Percentiles rank a stretch among this genome's conserved stretches.
Evolutionary conservation across 2,888 invertebrate genomes (phyloP).

Genomic region (Eucriotettix oculatus): DNA sequence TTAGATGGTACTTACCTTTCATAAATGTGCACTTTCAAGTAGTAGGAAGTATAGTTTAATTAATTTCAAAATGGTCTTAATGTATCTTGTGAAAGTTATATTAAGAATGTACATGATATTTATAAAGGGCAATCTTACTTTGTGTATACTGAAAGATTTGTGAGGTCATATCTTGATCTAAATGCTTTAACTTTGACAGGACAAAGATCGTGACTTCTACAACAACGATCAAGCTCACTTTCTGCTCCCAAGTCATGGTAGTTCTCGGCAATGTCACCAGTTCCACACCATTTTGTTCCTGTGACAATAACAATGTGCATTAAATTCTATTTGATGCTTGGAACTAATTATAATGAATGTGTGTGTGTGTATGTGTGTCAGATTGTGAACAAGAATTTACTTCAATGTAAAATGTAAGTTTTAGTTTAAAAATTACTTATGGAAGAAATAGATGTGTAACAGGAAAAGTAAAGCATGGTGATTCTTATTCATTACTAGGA

Average conservation of each 20-base stretch:
- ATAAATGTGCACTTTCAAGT: no score
- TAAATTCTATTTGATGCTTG: background rate
- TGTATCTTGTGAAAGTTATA: background rate
- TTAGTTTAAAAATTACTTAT: background rate
- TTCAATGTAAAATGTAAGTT: no score
- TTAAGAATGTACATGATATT: background rate
- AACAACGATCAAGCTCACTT: constrained; percentile 57
- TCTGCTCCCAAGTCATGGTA: constrained; percentile 73
- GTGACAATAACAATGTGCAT: constrained; percentile 14
- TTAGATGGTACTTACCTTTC: no score
- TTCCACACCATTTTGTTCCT: constrained; percentile 90
- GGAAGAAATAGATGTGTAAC: background rate
- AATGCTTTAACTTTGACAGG: constrained; percentile 62
- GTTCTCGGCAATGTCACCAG: constrained; percentile 68
- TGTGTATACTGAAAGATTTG: constrained; percentile 69
- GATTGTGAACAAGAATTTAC: no score
- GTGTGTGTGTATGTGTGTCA: background rate
- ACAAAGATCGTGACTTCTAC: constrained; percentile 80
- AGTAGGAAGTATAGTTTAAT: no score
- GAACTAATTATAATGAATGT: background rate
- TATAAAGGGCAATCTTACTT: constrained; percentile 32
- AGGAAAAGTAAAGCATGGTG: background rate
- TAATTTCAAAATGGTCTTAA: no score
- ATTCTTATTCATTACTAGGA: no score
- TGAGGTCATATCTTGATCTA: constrained; percentile 58